Conservation (phyloP, 1,140 invertebrate species). For the Oppia nitens region DNA sequence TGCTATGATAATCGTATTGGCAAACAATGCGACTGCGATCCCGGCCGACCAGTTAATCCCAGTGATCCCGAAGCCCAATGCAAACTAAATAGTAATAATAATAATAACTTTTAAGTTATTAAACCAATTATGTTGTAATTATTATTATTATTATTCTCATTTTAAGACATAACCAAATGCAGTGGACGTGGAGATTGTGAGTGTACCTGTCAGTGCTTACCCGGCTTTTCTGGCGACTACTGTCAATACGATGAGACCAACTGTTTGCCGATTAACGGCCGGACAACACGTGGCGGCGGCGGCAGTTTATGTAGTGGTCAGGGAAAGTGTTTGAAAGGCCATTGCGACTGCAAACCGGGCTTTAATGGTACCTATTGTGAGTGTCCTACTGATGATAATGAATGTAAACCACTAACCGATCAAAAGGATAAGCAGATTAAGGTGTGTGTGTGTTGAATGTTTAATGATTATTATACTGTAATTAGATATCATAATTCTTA, state of each 20-base stretch:
- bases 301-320: neutral
- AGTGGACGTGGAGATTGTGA: constrained; percentile 43
- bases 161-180: constrained; percentile 22
- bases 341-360: neutral
- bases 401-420: too few species aligned
- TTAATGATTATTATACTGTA: too few species aligned
- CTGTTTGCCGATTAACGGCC: constrained; percentile 55
- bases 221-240: constrained; percentile 40
- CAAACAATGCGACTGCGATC: constrained; percentile 9
- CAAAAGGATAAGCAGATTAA: too few species aligned
- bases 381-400: neutral
- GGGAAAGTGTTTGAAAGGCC: neutral
- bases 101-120: too few species aligned
- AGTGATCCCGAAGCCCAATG: constrained; percentile 6
- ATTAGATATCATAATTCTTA: too few species aligned
- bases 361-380: constrained; percentile 8
- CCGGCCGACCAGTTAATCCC: constrained; percentile 7
- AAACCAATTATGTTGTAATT: too few species aligned
- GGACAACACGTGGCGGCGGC: too few species aligned
- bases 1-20: constrained; percentile 7
- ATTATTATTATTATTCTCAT: too few species aligned
- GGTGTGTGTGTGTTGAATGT: too few species aligned
- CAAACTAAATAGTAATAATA: neutral
- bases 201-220: constrained; percentile 34
- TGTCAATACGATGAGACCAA: constrained; percentile 91